A percentile compares a stretch with the other conserved stretches of the same genome.
phyloP scores from a whole-genome alignment of 2,888 invertebrate genomes.

The Labia minor region DNA sequence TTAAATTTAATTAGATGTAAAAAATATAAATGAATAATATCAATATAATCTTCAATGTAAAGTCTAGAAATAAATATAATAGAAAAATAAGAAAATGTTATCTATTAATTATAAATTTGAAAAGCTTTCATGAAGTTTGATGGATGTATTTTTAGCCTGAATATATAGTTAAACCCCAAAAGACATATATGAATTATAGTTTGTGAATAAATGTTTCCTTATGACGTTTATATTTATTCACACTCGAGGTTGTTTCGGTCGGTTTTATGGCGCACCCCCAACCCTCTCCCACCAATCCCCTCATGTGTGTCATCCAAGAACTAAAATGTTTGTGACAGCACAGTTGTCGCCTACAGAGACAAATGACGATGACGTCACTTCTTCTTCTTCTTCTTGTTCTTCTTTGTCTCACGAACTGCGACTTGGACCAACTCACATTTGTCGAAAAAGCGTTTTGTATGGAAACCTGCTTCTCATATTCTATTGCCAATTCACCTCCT shows the following conservation, averaged over 20 bases:
- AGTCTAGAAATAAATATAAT: background rate
- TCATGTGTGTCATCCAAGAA: background rate
- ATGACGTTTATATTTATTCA: background rate
- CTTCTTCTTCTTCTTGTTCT: background rate
- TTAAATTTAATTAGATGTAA: background rate
- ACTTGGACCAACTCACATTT: conserved; percentile 13
- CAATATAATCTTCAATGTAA: background rate
- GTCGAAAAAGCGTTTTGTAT: background rate
- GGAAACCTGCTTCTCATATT: background rate
- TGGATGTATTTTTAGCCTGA: background rate
- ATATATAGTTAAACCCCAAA: conserved; percentile 13
- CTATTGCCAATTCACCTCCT: background rate
- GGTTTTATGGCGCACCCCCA: background rate
- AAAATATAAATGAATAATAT: background rate
- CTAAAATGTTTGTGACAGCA: conserved; percentile 13
- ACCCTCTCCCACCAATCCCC: background rate
- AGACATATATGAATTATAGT: conserved; percentile 8
- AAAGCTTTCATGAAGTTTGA: background rate
- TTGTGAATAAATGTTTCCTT: conserved; percentile 13
- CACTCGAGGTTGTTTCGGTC: background rate
- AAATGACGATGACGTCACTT: conserved; percentile 8
- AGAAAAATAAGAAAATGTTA: background rate
- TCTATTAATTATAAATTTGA: background rate
- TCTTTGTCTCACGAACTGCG: background rate
- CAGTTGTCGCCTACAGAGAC: conserved; percentile 13